A percentile compares a stretch with the other conserved stretches of the same genome.
phyloP scores from a whole-genome alignment of 2,888 invertebrate species.

The Cremastobaeus sp. region DNA sequence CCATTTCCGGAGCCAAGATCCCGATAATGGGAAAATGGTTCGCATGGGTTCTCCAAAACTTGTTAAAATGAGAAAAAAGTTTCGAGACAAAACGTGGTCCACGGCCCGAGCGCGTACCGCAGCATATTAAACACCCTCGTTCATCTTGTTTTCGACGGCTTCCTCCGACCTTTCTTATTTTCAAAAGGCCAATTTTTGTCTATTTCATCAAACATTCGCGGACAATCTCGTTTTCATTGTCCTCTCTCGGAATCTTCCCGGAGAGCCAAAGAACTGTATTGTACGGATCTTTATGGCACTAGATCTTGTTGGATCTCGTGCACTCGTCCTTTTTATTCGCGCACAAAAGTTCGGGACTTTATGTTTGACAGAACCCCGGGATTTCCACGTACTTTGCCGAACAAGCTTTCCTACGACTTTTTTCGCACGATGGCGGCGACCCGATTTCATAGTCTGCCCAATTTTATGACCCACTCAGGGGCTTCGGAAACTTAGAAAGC shows the following conservation, averaged over 20 bases:
- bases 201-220: too few species aligned
- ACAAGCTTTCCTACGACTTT: conserved; percentile 47
- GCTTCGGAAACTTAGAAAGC: conserved; percentile 38
- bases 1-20: background rate
- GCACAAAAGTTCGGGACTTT: conserved; percentile 51
- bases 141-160: too few species aligned
- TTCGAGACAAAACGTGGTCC: too few species aligned
- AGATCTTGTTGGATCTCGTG: conserved; percentile 40
- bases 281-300: conserved; percentile 31
- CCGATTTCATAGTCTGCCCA: conserved; percentile 40
- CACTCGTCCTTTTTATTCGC: conserved; percentile 29
- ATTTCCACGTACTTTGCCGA: conserved; percentile 45
- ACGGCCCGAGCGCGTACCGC: too few species aligned
- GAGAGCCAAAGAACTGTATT: conserved; percentile 24
- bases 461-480: conserved; percentile 51
- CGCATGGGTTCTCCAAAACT: background rate
- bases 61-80: too few species aligned
- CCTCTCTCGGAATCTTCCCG: background rate
- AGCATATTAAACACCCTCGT: too few species aligned
- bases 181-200: too few species aligned
- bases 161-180: too few species aligned
- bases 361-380: conserved; percentile 45
- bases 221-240: conserved; percentile 27
- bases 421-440: conserved; percentile 28
- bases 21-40: background rate